Conservation (phyloP, 2,113 vertebrate genomes). For the Crocuta crocuta region DNA sequence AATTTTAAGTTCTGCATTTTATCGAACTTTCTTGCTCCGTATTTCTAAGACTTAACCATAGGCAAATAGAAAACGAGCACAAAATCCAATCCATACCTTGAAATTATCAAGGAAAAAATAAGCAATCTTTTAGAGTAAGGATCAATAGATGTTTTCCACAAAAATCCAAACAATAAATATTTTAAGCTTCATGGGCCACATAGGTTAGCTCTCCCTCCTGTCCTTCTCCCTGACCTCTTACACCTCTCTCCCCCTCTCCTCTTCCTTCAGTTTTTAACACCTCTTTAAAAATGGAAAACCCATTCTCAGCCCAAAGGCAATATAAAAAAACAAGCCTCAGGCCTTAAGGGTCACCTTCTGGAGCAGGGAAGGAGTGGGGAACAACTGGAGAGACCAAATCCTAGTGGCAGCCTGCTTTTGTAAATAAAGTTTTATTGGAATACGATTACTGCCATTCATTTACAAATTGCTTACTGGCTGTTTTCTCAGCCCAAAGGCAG, state of each 20-base stretch:
- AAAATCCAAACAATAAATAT: neutral
- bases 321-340: neutral
- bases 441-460: neutral
- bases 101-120: slow-evolving; percentile 54
- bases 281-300: neutral
- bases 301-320: neutral
- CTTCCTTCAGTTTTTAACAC: neutral
- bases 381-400: neutral
- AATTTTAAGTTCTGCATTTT: slow-evolving; percentile 8
- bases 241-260: neutral
- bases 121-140: neutral
- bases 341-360: neutral
- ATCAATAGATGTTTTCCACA: neutral
- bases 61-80: slow-evolving; percentile 5
- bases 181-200: neutral
- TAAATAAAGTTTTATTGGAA: slow-evolving; percentile 49
- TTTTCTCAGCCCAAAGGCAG: neutral
- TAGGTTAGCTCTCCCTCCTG: neutral
- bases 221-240: neutral
- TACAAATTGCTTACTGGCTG: neutral
- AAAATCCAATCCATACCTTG: slow-evolving; percentile 7
- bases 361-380: neutral
- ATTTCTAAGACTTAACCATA: neutral
- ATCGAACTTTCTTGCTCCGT: neutral
- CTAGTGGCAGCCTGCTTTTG: neutral